Conservation (phyloP, 2,113 vertebrate genomes). For the Coreoperca whiteheadi region DNA sequence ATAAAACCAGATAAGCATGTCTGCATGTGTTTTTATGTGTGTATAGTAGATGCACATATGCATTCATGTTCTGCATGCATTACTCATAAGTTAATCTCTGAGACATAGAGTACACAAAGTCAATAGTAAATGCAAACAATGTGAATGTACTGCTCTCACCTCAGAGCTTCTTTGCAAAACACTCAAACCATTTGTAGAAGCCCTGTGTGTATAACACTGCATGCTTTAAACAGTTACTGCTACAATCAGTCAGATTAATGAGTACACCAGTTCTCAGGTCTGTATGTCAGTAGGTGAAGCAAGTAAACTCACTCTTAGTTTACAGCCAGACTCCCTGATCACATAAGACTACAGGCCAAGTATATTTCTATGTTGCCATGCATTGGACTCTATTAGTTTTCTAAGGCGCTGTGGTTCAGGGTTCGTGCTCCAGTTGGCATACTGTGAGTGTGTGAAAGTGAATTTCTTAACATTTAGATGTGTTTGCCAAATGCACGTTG, state of each 20-base stretch:
- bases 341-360: neutral
- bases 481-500: slow-evolving; percentile 1
- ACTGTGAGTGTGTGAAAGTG: neutral
- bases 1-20: slow-evolving; percentile 18
- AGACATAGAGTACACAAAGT: neutral
- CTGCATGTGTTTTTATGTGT: neutral
- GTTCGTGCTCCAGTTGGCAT: slow-evolving; percentile 11
- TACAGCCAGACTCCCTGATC: neutral
- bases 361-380: neutral
- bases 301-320: neutral
- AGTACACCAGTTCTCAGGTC: neutral
- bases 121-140: neutral
- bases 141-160: neutral
- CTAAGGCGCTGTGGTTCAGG: neutral
- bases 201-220: neutral
- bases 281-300: neutral
- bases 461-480: slow-evolving; percentile 23
- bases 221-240: neutral
- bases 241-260: neutral
- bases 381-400: neutral
- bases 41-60: neutral
- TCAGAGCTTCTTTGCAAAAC: neutral
- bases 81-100: neutral
- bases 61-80: neutral
- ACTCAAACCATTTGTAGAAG: neutral